Base-by-base conservation (phyloP, 2,113 vertebrate species). In the Phalacrocorax carbo region DNA sequence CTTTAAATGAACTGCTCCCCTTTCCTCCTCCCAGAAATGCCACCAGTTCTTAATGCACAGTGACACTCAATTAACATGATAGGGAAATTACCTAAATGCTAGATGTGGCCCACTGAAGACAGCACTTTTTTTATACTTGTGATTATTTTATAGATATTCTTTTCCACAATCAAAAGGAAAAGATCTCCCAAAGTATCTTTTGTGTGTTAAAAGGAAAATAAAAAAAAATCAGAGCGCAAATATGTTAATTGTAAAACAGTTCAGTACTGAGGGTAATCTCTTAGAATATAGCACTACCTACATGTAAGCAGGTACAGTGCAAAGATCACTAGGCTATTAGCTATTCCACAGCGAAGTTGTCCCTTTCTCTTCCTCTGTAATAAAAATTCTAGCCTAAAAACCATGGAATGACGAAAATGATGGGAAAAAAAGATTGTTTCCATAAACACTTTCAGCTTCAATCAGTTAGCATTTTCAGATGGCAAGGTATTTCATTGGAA, bases 61-160 rank as follows among this genome's bases (percentile, higher is more conserved):
- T 79, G 94, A 94, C 91, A 89, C 46, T 70, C 71, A 82, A 64
- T 89, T 95, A 92, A 65, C 34, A 42, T 90, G 69, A 91, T 46
- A 88, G 70, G 88, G 72, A 95, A 85, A 94, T 91, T 77, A 97
- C 93, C 94, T 94, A 87, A 95, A 89, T 96, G 90, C 69, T 94
- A 88, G 30, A 72, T 88, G 34, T 5, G 44, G 64, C 65, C 36
- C 38, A 86, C n/a, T 57, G 36, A 88, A 80, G 34, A 82, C 5
- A 87, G 26, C 29, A 72, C 15, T 11, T 17, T 40, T 79, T 82
- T 66, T 3, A 76, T 80, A 22, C 44, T 57, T 87, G 5, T 86
- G 27, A 94, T 94, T 96, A 93, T 91, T 96, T 95, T 61, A 95
- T 91, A 79, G 19, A 15, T 57, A 29, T 42, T 82, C 19, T 81